Percentiles rank a stretch among this genome's conserved stretches.
Conservation (phyloP, 2,113 vertebrate species). For the Clarias batrachus region DNA sequence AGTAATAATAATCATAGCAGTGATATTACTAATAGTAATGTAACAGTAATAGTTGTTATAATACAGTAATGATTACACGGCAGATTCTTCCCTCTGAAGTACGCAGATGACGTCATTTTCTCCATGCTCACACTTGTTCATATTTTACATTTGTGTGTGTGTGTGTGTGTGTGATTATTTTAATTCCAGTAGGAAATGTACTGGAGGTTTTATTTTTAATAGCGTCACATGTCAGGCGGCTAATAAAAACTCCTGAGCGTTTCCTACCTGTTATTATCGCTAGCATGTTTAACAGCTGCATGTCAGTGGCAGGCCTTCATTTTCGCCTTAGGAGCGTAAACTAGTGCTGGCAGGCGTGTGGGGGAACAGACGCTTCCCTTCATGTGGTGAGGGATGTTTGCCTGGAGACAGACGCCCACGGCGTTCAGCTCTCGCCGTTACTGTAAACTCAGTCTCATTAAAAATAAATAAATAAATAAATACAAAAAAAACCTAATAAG, state of each 20-base stretch:
- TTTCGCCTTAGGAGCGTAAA: neutral
- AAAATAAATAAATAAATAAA: neutral
- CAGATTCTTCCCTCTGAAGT: no score
- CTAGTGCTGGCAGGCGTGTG: conserved; percentile 14
- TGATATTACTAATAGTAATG: neutral
- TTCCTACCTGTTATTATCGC: neutral
- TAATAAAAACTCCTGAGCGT: neutral
- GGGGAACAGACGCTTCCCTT: conserved; percentile 30
- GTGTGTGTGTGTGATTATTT: neutral
- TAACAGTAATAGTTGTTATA: no score
- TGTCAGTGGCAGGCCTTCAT: conserved; percentile 3
- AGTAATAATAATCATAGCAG: neutral
- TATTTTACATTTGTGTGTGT: neutral
- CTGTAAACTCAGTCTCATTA: neutral
- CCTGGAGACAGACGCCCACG: conserved; percentile 6
- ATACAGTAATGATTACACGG: no score
- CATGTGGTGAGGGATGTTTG: conserved; percentile 18
- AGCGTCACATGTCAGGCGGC: neutral
- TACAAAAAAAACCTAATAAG: neutral
- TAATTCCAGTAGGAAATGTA: neutral
- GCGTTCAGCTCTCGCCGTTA: neutral
- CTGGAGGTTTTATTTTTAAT: neutral
- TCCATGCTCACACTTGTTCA: neutral
- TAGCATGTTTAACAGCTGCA: neutral
- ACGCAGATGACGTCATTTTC: neutral